Percentiles rank a stretch among this genome's conserved stretches.
These are phyloP conservation scores for Pseudolaguvia tuberculata DNA, from an alignment of 2,113 vertebrate genomes.

Conservation along the genomic window DNA sequence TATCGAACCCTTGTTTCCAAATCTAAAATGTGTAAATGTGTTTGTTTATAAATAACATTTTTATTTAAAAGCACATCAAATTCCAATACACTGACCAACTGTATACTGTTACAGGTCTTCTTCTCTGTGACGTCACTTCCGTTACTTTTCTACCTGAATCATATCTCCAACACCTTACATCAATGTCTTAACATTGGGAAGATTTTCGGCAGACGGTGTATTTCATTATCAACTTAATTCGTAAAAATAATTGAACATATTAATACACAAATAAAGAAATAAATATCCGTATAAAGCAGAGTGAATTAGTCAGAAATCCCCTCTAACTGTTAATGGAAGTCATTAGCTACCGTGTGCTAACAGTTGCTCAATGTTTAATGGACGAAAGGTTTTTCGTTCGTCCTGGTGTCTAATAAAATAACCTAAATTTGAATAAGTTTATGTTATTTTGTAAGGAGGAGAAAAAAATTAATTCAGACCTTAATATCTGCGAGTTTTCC, in stretches of 20 bases:
- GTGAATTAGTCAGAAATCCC: neutral
- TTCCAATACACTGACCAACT: neutral
- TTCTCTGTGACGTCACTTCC: neutral
- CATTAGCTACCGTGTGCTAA: neutral
- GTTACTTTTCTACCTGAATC: neutral
- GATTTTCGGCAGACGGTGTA: neutral
- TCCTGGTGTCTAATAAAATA: neutral
- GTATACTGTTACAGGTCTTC: neutral
- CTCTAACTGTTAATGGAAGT: neutral
- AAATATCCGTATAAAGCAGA: neutral
- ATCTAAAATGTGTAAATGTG: too few relatives aligned
- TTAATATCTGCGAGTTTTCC: constrained; percentile 72
- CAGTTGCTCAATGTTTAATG: neutral
- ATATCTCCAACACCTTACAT: neutral
- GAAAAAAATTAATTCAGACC: constrained; percentile 59
- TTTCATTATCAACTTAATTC: too few relatives aligned
- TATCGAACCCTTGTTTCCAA: too few relatives aligned
- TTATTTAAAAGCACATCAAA: too few relatives aligned
- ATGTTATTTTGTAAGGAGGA: neutral
- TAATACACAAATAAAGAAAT: neutral
- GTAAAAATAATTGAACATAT: too few relatives aligned
- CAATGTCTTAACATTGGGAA: neutral
- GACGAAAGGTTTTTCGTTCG: neutral
- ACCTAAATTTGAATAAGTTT: neutral
- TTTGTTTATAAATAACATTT: too few relatives aligned